Evolutionary conservation across 2,113 vertebrate species (phyloP), one percentile per base, ranked within the genome.

Genomic region (Tapirus terrestris): DNA sequence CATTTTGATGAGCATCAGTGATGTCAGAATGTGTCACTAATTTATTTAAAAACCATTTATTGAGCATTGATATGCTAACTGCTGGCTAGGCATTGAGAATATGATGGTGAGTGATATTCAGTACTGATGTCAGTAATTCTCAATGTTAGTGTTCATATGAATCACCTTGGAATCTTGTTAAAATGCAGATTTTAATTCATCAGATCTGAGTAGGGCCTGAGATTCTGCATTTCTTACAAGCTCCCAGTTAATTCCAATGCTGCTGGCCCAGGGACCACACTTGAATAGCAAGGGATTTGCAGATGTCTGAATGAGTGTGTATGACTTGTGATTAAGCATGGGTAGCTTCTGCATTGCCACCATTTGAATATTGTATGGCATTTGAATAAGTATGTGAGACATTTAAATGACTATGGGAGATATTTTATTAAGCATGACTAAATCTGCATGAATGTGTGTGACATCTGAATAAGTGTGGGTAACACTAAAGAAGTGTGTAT

Each of bases 391-490:
- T 63, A 21, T 96, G 56, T 56, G 56, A 65, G 75, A 56, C 23
- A 65, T 81, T 72, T 85, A 81, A 48, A 63, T 80, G 73, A 63
- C 80, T 82, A 56, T 51, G 51, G 60, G 56, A 95, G 43, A 92
- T 80, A 87, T 53, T 92, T 80, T 63, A 72, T 82, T 82, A 82
- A 70, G 67, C 65, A 91, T 45, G 27, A 80, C 81, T 92, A 87
- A 86, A 11, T 56, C 75, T 92, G 63, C 79, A 91, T 70, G 72
- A 68, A 70, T 86, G n/a, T 86, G 61, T 79, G 20, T 92, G 43
- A 92, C 73, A 73, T 91, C 75, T 91, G 39, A 91, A 14, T 39
- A 86, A 86, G 10, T 70, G 72, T 68, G 39, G 33, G 25, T 84
- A 85, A 73, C 8, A 77, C 77, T 77, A 61, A 77, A 51, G 3